Evolutionary conservation across 2,888 invertebrate genomes (phyloP).

Genomic region (Malacosoma neustria): DNA sequence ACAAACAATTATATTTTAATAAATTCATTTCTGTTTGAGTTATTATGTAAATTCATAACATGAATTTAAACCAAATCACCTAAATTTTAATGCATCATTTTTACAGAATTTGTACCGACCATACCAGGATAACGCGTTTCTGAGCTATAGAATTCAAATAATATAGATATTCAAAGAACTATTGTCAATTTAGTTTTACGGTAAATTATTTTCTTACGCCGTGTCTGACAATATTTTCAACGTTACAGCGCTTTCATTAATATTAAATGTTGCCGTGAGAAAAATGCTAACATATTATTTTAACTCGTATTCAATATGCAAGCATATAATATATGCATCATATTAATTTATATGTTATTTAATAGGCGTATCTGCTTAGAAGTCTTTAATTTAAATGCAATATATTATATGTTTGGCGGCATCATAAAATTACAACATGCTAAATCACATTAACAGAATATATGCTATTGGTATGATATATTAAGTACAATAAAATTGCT

Average conservation of each 20-base stretch:
- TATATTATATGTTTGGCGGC: neutral
- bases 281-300: neutral
- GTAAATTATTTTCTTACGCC: too few species aligned
- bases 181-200: too few species aligned
- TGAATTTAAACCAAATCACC: too few species aligned
- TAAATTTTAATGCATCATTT: too few species aligned
- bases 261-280: neutral
- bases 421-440: neutral
- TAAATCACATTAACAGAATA: conserved; percentile 12
- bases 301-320: neutral
- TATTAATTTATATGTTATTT: neutral
- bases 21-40: too few species aligned
- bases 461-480: conserved; percentile 4
- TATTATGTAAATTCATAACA: too few species aligned
- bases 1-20: too few species aligned
- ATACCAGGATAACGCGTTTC: too few species aligned
- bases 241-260: neutral
- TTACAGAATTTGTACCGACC: too few species aligned
- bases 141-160: too few species aligned
- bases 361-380: neutral
- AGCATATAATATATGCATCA: neutral
- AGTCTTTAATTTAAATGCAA: neutral
- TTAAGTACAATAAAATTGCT: conserved; percentile 19
- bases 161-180: too few species aligned
- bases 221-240: neutral